Base-by-base conservation (phyloP, 1,140 invertebrate genomes). In the Drosophila paulistorum region DNA sequence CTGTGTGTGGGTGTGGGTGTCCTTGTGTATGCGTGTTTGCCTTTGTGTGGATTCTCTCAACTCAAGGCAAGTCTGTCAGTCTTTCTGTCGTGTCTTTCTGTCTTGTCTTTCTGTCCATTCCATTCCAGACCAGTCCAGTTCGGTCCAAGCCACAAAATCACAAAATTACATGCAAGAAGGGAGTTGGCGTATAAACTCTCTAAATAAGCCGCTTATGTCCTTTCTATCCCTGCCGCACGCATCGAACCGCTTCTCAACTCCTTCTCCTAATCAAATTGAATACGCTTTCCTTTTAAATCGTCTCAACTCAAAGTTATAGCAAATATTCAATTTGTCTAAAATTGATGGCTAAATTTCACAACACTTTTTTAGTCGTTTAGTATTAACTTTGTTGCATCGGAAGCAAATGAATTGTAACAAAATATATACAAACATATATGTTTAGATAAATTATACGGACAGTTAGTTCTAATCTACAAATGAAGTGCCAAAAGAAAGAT, bases 21-120 rank as follows among this genome's bases (percentile, higher is more conserved):
- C 45, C 76, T 61, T 78, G 48, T 35, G 51, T 39, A 37, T 11
- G 55, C 13, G 61, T 65, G 68, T 71, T 61, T 66, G 37, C 67
- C 45, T 42, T 42, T 68, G 61, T 58, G 57, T 73, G 62, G 20
- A 62, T 71, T 60, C 71, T 51, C 45, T 51, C 45, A 11, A 51
- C 17, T 51, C 45, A 51, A 51, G 45, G 45, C 45, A 51, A 51
- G 45, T 51, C 45, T 13, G 37, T 39, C 30, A 6, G 30, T 7
- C 6, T 7, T 6, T 30, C 30, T 30, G 4, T 30, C 26, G 1
- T 23, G 23, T 3, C 23, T 23, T 23, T 4, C 17, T 17, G 26
- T 5, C 26, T 26, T 26, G 26, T 26, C 26, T 26, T 26, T 26
- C 30, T 30, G 30, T 30, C 30, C 30, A 6, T 30, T 6, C 37